Base-by-base conservation (phyloP, 35 echinoderm and acorn worm species). In the Heliocidaris erythrogramma region DNA sequence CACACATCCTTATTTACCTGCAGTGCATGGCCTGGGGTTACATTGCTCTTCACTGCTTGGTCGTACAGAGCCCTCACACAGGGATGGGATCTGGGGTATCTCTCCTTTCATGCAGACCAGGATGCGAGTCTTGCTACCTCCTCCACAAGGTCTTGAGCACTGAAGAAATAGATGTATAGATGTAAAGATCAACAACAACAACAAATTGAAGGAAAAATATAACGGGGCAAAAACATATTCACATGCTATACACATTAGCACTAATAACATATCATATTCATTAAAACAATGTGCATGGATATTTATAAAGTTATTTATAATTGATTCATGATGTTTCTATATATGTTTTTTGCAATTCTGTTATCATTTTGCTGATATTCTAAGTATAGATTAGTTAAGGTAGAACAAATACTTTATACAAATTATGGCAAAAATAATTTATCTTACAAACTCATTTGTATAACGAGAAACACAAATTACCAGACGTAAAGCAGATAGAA, bases 1-100 rank as follows among this genome's bases (percentile, higher is more conserved):
- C 31, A 89, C 87, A 89, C 30, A 17, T 89, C 49, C 90, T 30
- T 92, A 92, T 48, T 48, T 92, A 92, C 91, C 91, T 59, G 91
- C 13, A 11, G 50, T 92, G 48, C 91, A 92, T 13, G 47, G 49
- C 49, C 21, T 48, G 12, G 48, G 10, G 29, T 92, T 92, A n/a
- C 91, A 92, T 92, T 56, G 48, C 91, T 92, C 91, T 59, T 49
- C 49, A 92, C 31, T 59, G 50, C 14, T 29, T 7, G 91, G 91
- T 52, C 50, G 47, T 49, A 30, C 6, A n/a, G 48, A 30, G 29
- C 13, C 91, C 31, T 59, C 48, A 50, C 91, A 92, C 17, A 92
- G 49, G 16, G 91, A 49, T 7, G 31, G 91, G 91, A 59, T 30
- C 91, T 92, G 91, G 13, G 91, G 91, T 4, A 48, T 50, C 48